Conservation (phyloP, 2,113 vertebrate genomes). For the Hemibagrus wyckioides region DNA sequence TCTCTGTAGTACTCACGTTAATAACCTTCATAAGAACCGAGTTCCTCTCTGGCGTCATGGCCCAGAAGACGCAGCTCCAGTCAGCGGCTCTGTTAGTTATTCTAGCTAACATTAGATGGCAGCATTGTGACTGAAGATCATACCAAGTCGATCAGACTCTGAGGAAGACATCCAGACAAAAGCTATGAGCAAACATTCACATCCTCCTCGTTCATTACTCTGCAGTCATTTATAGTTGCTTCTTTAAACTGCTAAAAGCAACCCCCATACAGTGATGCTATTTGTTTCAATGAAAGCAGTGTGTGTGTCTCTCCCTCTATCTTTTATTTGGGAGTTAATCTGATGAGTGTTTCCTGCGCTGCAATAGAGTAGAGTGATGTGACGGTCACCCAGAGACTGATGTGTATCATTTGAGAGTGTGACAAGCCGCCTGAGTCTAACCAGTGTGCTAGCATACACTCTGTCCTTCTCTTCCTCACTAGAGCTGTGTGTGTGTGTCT, state of each 20-base stretch:
- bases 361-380: constrained; percentile 29
- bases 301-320: constrained; percentile 44
- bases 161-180: constrained; percentile 56
- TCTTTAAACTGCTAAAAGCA: constrained; percentile 56
- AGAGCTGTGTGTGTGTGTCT: constrained; percentile 37
- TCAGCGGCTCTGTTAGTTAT: constrained; percentile 39
- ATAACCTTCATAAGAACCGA: neutral
- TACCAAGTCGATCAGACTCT: constrained; percentile 43
- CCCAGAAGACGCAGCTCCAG: neutral
- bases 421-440: constrained; percentile 50
- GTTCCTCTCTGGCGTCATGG: neutral
- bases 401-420: constrained; percentile 25
- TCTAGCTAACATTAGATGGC: constrained; percentile 70
- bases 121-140: constrained; percentile 59
- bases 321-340: constrained; percentile 53
- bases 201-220: constrained; percentile 52
- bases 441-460: neutral
- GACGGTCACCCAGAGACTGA: constrained; percentile 29
- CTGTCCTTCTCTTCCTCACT: constrained; percentile 3
- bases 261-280: constrained; percentile 41
- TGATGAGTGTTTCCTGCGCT: constrained; percentile 50
- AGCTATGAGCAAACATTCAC: constrained; percentile 59
- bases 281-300: constrained; percentile 57
- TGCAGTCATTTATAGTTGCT: constrained; percentile 59
- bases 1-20: neutral